Evolutionary conservation across 2,888 invertebrate genomes (phyloP), one percentile per base, ranked within the genome.

Genomic region (Athalia cordata): DNA sequence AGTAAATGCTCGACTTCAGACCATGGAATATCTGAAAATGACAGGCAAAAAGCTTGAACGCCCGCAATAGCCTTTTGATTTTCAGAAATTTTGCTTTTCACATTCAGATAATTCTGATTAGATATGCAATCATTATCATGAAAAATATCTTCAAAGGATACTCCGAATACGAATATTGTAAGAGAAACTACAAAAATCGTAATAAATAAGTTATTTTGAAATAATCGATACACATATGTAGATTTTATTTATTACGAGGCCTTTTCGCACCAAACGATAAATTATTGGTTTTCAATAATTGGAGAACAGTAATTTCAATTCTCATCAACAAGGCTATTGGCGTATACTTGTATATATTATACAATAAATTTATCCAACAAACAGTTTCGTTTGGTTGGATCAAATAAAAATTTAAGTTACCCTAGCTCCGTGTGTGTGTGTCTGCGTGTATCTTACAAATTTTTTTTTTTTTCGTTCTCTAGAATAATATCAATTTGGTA

Each of bases 151-250:
- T 57, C 72, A 4, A 43, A 47, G 5, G 57, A 72, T 15, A 57
- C 70, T 68, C n/a, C 29, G 50, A 52, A 52, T 29, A 75, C 15
- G 13, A 75, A 62, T 50, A 75, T 75, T 75, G 62, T 59, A 72
- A 72, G 59, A 47, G 59, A 72, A 72, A 68, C 29, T 72, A 59
- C 47, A 9, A 72, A 59, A 62, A 62, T 29, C 62, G 50, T 75
- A 61, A 75, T 75, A 49, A 75, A 75, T 75, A 75, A 62, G 49
- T 62, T 75, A 75, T 50, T 75, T 62, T 75, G 11, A 61, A 74
- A 49, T 61, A 61, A 74, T 74, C 29, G 11, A 62, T n/a, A 9
- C 13, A 74, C 15, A 29, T 8, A 13, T n/a, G 62, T 49, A 74
- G 74, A 62, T 62, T 62, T 61, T 49, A 74, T 74, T 74, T 62